Percentiles rank a stretch among this genome's conserved stretches.
These are phyloP conservation scores for Tetragnatha montana DNA, from an alignment of 2,888 invertebrate genomes.

Conservation along the genomic window DNA sequence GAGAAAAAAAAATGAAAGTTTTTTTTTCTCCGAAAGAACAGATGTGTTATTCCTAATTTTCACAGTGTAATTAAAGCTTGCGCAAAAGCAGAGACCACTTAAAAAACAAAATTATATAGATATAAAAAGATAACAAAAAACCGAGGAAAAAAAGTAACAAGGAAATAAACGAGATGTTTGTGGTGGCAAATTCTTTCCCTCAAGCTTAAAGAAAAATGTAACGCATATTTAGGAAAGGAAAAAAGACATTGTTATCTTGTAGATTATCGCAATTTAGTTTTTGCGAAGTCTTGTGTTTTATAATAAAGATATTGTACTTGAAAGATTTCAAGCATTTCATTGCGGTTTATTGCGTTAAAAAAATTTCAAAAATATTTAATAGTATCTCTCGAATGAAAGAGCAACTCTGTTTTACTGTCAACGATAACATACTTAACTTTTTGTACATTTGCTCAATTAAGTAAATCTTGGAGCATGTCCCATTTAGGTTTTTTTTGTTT, in stretches of 20 bases:
- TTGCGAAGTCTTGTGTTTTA: slow-evolving; percentile 8
- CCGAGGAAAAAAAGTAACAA: slow-evolving; percentile 40
- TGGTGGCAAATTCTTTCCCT: slow-evolving; percentile 43
- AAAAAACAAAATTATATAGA: slow-evolving; percentile 31
- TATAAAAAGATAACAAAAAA: slow-evolving; percentile 3
- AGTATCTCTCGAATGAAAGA: neutral
- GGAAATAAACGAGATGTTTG: slow-evolving; percentile 61
- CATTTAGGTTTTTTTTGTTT: neutral
- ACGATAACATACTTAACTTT: neutral
- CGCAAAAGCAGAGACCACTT: slow-evolving; percentile 9
- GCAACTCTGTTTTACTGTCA: neutral
- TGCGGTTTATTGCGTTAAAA: slow-evolving; percentile 24
- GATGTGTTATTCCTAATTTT: slow-evolving; percentile 59
- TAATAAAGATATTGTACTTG: slow-evolving; percentile 32
- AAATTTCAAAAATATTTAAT: neutral
- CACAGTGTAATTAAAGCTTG: slow-evolving; percentile 61
- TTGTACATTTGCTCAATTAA: neutral
- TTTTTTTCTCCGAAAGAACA: slow-evolving; percentile 32
- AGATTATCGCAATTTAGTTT: slow-evolving; percentile 42
- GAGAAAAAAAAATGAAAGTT: slow-evolving; percentile 20
- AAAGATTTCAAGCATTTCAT: slow-evolving; percentile 35
- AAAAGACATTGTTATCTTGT: slow-evolving; percentile 27
- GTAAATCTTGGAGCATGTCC: neutral
- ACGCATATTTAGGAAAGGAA: slow-evolving; percentile 12
- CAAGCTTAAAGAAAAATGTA: slow-evolving; percentile 49